A percentile compares a stretch with the other conserved stretches of the same genome.
Conservation (phyloP, 2,113 vertebrate species). For the Heterochromis multidens region DNA sequence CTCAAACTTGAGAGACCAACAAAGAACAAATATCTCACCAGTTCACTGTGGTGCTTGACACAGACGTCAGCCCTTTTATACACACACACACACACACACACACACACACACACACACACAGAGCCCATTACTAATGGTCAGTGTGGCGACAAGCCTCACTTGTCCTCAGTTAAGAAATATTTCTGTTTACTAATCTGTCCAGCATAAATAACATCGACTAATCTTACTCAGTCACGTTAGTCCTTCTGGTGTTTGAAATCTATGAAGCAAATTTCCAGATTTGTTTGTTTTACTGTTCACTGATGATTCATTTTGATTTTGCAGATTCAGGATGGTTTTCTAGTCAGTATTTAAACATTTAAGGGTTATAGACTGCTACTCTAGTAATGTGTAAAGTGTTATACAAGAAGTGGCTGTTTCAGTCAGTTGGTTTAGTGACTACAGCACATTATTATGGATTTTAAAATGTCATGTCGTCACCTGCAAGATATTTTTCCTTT, state of each 20-base stretch:
- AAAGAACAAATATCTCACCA: constrained; percentile 10
- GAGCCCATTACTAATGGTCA: not conserved
- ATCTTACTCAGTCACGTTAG: constrained; percentile 1
- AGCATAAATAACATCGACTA: not conserved
- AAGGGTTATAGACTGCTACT: not conserved
- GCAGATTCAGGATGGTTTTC: not conserved
- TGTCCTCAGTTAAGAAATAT: constrained; percentile 20
- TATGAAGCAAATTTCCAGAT: not conserved
- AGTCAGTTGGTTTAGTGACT: not conserved
- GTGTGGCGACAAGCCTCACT: constrained; percentile 46
- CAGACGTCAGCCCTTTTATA: constrained; percentile 12
- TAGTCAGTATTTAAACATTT: not conserved
- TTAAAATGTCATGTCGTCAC: not conserved
- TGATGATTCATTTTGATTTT: not conserved
- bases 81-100: not conserved
- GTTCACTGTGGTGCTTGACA: constrained; percentile 51
- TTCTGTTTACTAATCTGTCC: constrained; percentile 7
- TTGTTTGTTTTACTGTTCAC: not conserved
- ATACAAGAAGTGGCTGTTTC: not conserved
- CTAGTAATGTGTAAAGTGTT: not conserved
- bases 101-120: not conserved
- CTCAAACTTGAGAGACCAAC: not conserved
- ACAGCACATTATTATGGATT: not conserved
- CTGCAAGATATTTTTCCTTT: not conserved
- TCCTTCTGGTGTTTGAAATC: not conserved